Evolutionary conservation across 1,140 invertebrate species (phyloP).

Genomic region (Leptinotarsa texana): DNA sequence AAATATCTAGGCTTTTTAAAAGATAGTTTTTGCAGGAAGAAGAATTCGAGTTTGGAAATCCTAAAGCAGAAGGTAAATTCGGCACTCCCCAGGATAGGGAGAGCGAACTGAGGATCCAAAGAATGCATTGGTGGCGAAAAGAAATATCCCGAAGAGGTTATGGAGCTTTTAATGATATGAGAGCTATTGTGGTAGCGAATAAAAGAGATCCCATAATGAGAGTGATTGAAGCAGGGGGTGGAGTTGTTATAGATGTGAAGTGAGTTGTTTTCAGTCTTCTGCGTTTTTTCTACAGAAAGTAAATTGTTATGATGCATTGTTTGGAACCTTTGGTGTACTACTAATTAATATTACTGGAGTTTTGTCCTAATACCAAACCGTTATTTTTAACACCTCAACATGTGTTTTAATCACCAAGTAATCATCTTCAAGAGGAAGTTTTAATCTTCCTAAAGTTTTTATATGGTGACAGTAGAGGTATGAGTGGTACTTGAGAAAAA

Average conservation of each 20-base stretch:
- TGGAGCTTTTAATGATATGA: conserved; percentile 71
- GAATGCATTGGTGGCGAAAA: conserved; percentile 69
- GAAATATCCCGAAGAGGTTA: conserved; percentile 53
- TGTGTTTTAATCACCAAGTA: too few species aligned
- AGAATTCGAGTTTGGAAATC: conserved; percentile 77
- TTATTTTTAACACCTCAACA: too few species aligned
- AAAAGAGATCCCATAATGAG: conserved; percentile 68
- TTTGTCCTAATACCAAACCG: too few species aligned
- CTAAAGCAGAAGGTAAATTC: conserved; percentile 60
- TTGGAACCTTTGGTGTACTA: too few species aligned
- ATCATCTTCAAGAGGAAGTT: too few species aligned
- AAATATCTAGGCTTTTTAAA: too few species aligned
- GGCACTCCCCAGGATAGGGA: conserved; percentile 50
- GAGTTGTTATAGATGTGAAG: conserved; percentile 63
- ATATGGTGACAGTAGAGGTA: too few species aligned
- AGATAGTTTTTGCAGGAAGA: conserved; percentile 65
- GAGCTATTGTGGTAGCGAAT: conserved; percentile 70
- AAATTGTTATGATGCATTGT: too few species aligned
- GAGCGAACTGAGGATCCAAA: conserved; percentile 61
- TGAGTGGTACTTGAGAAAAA: too few species aligned
- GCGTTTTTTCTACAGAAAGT: conserved; percentile 2
- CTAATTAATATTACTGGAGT: too few species aligned
- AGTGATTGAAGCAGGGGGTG: conserved; percentile 74
- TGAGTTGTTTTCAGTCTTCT: conserved; percentile 27
- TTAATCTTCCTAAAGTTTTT: too few species aligned